Conservation (phyloP, 2,797 vertebrate genomes). For the Carcharodon carcharias region DNA sequence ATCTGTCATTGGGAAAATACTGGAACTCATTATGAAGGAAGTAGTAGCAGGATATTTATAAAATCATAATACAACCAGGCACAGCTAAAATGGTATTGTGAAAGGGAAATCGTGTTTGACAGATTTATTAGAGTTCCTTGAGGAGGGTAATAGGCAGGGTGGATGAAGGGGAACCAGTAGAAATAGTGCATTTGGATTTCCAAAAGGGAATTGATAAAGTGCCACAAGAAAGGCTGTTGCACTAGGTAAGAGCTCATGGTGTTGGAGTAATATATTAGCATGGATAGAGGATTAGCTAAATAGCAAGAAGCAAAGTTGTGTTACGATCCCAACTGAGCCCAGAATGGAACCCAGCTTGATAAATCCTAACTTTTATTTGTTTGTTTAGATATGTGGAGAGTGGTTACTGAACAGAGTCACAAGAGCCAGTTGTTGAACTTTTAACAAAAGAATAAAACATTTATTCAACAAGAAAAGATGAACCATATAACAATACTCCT, state of each 20-base stretch:
- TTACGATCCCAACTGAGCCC: no score
- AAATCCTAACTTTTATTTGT: no score
- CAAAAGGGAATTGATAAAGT: no score
- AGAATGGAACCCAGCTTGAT: no score
- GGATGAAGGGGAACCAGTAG: neutral
- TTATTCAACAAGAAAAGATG: no score
- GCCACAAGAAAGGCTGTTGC: neutral
- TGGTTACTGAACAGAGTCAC: no score
- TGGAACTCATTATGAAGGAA: neutral
- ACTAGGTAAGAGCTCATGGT: neutral
- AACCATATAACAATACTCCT: no score
- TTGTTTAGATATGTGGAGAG: no score
- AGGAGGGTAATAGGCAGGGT: neutral
- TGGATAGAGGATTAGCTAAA: neutral
- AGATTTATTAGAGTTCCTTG: neutral
- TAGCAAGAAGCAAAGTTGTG: neutral
- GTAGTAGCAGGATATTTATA: neutral
- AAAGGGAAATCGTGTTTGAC: neutral
- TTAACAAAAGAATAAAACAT: no score
- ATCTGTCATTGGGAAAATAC: neutral
- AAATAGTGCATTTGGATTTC: neutral
- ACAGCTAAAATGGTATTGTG: neutral
- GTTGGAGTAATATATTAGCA: neutral
- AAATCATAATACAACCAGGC: neutral
- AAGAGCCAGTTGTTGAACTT: no score